A percentile compares a stretch with the other conserved stretches of the same genome.
Evolutionary conservation across 1,140 invertebrate genomes (phyloP).

Genomic region (Panonychus citri): DNA sequence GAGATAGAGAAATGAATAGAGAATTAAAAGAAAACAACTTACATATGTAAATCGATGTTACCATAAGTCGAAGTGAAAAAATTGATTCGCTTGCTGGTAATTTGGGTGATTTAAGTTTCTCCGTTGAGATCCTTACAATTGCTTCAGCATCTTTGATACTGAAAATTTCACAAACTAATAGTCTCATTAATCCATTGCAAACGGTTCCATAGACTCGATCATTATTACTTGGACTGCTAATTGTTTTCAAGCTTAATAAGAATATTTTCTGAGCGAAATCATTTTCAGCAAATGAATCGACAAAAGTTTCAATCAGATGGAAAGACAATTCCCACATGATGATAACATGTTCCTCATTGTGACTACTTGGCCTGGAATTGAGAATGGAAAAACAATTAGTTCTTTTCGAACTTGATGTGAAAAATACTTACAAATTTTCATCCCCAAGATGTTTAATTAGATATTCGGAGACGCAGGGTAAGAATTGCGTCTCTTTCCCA

Average conservation of each 20-base stretch:
- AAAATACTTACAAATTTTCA: conserved; percentile 21
- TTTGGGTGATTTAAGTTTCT: conserved; percentile 37
- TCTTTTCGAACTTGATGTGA: too few species aligned
- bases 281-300: conserved; percentile 23
- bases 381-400: not conserved
- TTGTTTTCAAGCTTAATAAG: conserved; percentile 3
- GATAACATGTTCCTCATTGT: conserved; percentile 36
- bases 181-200: conserved; percentile 41
- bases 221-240: not conserved
- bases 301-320: conserved; percentile 37
- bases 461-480: conserved; percentile 40
- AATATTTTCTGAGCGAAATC: conserved; percentile 21
- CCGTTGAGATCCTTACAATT: conserved; percentile 44
- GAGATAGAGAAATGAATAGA: not conserved
- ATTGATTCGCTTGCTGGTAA: conserved; percentile 37
- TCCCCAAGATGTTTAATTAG: conserved; percentile 35
- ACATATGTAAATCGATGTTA: conserved; percentile 50
- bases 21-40: conserved; percentile 16
- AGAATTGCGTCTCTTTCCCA: conserved; percentile 32
- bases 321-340: conserved; percentile 41
- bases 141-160: conserved; percentile 35
- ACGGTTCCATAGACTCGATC: conserved; percentile 23
- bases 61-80: conserved; percentile 42
- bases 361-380: conserved; percentile 18
- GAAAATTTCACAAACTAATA: conserved; percentile 35